Evolutionary conservation across 1,140 invertebrate species (phyloP).

Genomic region (Campoletis sonorensis): DNA sequence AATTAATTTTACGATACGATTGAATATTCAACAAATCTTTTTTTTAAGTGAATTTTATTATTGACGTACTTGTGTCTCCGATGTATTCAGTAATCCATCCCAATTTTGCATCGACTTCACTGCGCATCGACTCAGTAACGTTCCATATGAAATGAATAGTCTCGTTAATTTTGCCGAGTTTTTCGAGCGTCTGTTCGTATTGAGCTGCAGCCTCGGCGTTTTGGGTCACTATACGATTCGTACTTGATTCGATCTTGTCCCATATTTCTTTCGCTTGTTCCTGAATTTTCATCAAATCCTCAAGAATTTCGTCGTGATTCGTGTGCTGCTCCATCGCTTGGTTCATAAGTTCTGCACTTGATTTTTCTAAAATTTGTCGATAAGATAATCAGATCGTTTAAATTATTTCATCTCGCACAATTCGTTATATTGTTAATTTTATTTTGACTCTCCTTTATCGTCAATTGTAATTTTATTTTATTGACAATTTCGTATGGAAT

Average conservation of each 20-base stretch:
- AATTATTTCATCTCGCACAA: no score
- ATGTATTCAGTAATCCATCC: conserved; percentile 79
- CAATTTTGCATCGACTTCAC: conserved; percentile 77
- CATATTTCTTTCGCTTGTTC: conserved; percentile 77
- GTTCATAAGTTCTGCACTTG: conserved; percentile 73
- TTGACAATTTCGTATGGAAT: no score
- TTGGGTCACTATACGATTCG: conserved; percentile 77
- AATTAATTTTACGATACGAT: conserved; percentile 8
- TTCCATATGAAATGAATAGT: conserved; percentile 78
- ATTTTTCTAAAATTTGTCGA: conserved; percentile 70
- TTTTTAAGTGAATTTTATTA: conserved; percentile 46
- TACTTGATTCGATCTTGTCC: conserved; percentile 76
- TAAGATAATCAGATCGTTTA: neutral
- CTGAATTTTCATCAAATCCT: conserved; percentile 79
- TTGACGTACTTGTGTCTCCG: conserved; percentile 76
- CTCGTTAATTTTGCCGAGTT: conserved; percentile 79
- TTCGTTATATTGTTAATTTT: no score
- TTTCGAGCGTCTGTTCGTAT: conserved; percentile 78
- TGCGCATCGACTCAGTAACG: conserved; percentile 76
- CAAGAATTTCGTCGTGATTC: conserved; percentile 78
- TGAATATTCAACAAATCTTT: neutral
- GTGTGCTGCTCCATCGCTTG: conserved; percentile 74
- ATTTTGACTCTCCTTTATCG: no score
- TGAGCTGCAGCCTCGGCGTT: conserved; percentile 77
- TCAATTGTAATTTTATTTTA: no score